phyloP scores from a whole-genome alignment of 1,140 invertebrate species.

The Bombus fervidus region DNA sequence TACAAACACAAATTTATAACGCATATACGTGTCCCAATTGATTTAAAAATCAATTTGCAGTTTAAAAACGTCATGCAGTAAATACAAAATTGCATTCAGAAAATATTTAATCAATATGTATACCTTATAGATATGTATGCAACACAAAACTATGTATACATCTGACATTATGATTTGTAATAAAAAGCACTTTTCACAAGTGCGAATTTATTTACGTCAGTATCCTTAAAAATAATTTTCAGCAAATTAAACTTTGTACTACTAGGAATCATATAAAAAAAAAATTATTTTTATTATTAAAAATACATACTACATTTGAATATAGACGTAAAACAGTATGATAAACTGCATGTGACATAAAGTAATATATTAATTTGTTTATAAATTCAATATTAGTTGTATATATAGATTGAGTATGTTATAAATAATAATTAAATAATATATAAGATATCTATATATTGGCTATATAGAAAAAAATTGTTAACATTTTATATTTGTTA shows the following conservation, averaged over 20 bases:
- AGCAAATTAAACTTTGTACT: background rate
- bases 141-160: too few species aligned
- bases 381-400: too few species aligned
- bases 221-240: background rate
- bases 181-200: background rate
- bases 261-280: too few species aligned
- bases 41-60: too few species aligned
- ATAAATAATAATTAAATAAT: too few species aligned
- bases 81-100: background rate
- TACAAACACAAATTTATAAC: background rate
- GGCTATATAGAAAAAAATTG: background rate
- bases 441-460: background rate
- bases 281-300: too few species aligned
- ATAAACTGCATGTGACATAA: too few species aligned
- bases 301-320: too few species aligned
- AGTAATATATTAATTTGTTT: too few species aligned
- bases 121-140: background rate
- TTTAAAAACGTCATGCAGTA: background rate
- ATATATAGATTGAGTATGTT: too few species aligned
- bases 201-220: background rate
- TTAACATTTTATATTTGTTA: background rate
- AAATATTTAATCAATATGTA: background rate
- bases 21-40: background rate
- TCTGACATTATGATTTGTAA: background rate
- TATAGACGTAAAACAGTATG: too few species aligned